A percentile compares a stretch with the other conserved stretches of the same genome.
phyloP scores from a whole-genome alignment of 2,888 invertebrate species.

The Pyralis farinalis region DNA sequence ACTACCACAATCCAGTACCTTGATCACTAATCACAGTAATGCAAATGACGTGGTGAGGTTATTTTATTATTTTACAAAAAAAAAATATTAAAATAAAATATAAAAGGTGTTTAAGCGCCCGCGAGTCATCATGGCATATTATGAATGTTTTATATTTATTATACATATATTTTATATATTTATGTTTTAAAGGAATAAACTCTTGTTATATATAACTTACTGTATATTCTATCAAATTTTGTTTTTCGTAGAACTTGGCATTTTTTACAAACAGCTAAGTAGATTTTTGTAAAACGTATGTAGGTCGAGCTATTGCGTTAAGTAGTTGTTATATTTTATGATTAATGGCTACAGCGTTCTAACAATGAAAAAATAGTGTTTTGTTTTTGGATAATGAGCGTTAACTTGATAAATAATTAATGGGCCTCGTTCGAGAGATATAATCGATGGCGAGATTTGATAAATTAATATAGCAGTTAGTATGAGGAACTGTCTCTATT shows the following conservation, averaged over 20 bases:
- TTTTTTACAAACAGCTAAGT: not conserved
- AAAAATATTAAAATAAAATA: too few relatives aligned
- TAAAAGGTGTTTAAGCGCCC: too few relatives aligned
- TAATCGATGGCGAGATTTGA: slow-evolving; percentile 29
- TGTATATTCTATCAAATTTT: too few relatives aligned
- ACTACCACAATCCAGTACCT: too few relatives aligned
- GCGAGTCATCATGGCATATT: too few relatives aligned
- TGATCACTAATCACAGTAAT: too few relatives aligned
- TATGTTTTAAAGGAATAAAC: too few relatives aligned
- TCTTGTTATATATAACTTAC: too few relatives aligned
- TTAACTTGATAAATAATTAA: slow-evolving; percentile 64
- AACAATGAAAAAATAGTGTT: slow-evolving; percentile 54
- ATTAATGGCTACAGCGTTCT: slow-evolving; percentile 52
- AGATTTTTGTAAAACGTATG: slow-evolving; percentile 20
- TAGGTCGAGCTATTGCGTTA: slow-evolving; percentile 23
- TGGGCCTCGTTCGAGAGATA: slow-evolving; percentile 37
- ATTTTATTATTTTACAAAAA: too few relatives aligned
- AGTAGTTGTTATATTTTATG: slow-evolving; percentile 35
- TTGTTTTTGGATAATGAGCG: slow-evolving; percentile 63
- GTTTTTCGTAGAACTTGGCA: not conserved
- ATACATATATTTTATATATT: too few relatives aligned
- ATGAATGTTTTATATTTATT: too few relatives aligned
- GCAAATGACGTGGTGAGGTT: too few relatives aligned
- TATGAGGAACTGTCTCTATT: not conserved
- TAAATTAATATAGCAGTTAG: slow-evolving; percentile 34